Base-by-base conservation (phyloP, 53 echinoderm and acorn worm species). In the Arbacia lixula region DNA sequence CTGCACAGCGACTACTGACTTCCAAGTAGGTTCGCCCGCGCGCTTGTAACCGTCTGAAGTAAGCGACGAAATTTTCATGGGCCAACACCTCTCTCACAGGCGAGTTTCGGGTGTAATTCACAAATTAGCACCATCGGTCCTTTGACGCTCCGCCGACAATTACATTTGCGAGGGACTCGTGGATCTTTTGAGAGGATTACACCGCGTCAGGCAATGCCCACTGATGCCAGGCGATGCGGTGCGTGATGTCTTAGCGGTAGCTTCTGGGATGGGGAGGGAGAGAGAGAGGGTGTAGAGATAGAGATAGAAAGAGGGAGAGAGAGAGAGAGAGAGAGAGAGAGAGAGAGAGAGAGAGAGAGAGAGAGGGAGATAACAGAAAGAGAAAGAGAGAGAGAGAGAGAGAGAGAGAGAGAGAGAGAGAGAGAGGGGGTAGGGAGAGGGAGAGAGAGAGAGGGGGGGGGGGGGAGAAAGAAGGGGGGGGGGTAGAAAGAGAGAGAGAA, bases 21-120 rank as follows among this genome's bases (percentile, higher is more conserved):
- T n/a, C n/a, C n/a, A n/a, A n/a, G n/a, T n/a, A n/a, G n/a, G n/a
- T n/a, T n/a, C n/a, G n/a, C n/a, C n/a, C 3, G 27, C 69, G 1
- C 12, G 69, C 69, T 3, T 69, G 69, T 42, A 69, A 69, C 53
- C 53, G 74, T 53, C 74, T 74, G 74, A 74, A 74, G 74, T 74
- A 51, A 74, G 74, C 74, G 74, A 74, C 74, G 52, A 21, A 74
- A 74, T 74, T 37, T 38, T 77, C 57, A 77, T 77, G 77, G 31
- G 36, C 77, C 40, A 40, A 77, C 77, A 77, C 77, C 77, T 77
- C 58, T 24, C 24, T 77, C 55, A 58, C 34, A 77, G 77, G 77
- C 74, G 77, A 56, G 77, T 58, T 77, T 77, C 57, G 34, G 77
- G 43, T 34, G 74, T 77, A 56, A 77, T 77, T 77, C 77, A 77